Percentiles rank a stretch among this genome's conserved stretches.
phyloP scores from a whole-genome alignment of 2,888 invertebrate genomes.

The Pecten maximus region DNA sequence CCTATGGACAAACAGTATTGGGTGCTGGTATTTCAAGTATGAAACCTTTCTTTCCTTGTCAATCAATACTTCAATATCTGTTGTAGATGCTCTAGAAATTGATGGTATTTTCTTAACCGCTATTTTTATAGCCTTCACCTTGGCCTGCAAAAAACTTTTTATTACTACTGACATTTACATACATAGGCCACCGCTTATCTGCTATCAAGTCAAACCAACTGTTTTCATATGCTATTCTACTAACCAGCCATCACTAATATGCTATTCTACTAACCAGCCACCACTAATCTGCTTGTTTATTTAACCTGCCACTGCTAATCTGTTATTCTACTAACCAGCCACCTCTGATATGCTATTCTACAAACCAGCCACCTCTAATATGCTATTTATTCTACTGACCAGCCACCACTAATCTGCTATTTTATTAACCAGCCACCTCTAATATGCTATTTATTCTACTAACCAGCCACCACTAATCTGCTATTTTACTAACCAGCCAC shows the following conservation, averaged over 20 bases:
- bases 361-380: background rate
- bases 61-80: conserved; percentile 15
- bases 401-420: background rate
- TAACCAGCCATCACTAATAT: background rate
- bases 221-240: too few species aligned
- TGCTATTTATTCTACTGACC: background rate
- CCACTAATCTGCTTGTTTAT: background rate
- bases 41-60: background rate
- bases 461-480: background rate
- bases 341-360: background rate
- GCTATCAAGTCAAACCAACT: too few species aligned
- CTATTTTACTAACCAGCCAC: background rate
- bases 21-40: conserved; percentile 23
- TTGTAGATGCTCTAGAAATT: background rate
- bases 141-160: background rate
- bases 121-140: background rate
- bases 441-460: background rate
- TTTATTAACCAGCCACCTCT: background rate
- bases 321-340: too few species aligned
- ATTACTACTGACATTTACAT: too few species aligned
- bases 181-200: too few species aligned
- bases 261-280: background rate
- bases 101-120: background rate
- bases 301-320: background rate
- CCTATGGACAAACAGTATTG: background rate